These are phyloP conservation scores for Morpho helenor DNA, from an alignment of 2,888 invertebrate genomes.

Conservation along the genomic window DNA sequence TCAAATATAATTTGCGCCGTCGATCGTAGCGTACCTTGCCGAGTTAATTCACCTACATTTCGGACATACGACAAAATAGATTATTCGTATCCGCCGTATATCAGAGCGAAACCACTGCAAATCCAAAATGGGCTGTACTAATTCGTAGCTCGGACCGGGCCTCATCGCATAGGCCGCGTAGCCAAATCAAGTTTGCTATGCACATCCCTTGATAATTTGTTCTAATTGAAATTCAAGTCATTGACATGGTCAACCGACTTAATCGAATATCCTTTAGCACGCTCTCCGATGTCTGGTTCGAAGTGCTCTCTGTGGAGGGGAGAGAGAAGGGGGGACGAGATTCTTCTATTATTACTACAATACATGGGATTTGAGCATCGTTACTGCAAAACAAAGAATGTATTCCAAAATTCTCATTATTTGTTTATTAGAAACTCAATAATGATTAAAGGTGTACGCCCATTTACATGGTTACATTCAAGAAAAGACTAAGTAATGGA, in stretches of 20 bases:
- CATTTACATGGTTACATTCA: too few species aligned
- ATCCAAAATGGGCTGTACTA: constrained; percentile 32
- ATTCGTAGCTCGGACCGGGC: constrained; percentile 31
- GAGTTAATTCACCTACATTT: constrained; percentile 29
- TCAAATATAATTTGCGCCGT: constrained; percentile 6
- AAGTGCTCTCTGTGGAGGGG: constrained; percentile 9
- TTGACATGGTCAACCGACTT: constrained; percentile 79
- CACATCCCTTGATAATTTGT: constrained; percentile 79
- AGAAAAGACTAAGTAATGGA: too few species aligned
- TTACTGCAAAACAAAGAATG: too few species aligned
- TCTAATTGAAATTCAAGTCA: constrained; percentile 86
- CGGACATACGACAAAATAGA: constrained; percentile 31
- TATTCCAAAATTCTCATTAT: too few species aligned
- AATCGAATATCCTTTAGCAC: constrained; percentile 73
- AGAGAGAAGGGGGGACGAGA: constrained; percentile 6
- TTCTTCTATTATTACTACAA: neutral
- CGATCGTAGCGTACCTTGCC: constrained; percentile 21
- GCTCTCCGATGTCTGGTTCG: constrained; percentile 34
- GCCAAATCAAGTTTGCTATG: constrained; percentile 71
- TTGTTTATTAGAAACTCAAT: too few species aligned
- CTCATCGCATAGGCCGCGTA: constrained; percentile 48
- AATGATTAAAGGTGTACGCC: too few species aligned
- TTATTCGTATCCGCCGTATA: constrained; percentile 32
- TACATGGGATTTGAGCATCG: too few species aligned
- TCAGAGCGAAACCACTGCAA: constrained; percentile 32